These are phyloP conservation scores for Agrypnia vestita DNA, from an alignment of 1,140 invertebrate genomes.

Conservation along the genomic window DNA sequence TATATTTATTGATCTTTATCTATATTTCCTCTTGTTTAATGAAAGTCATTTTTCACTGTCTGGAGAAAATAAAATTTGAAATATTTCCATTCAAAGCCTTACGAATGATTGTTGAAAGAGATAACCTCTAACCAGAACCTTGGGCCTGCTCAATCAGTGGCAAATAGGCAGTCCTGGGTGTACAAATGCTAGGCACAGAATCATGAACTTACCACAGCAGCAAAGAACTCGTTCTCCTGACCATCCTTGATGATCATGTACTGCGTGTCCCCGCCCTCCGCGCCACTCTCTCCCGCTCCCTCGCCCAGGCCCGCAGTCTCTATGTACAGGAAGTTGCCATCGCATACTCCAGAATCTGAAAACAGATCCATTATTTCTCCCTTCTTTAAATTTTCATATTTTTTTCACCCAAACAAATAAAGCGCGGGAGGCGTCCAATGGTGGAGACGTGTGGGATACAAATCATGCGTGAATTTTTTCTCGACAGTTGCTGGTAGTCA, in stretches of 20 bases:
- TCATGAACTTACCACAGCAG: neutral
- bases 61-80: too few relatives aligned
- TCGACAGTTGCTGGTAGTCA: too few relatives aligned
- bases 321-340: slow-evolving; percentile 26
- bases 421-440: neutral
- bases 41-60: too few relatives aligned
- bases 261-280: neutral
- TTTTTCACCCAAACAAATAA: neutral
- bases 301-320: neutral
- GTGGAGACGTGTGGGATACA: neutral
- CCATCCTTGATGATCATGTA: slow-evolving; percentile 36
- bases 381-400: neutral
- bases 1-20: too few relatives aligned
- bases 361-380: neutral
- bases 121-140: too few relatives aligned
- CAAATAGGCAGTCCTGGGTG: too few relatives aligned
- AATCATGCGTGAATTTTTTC: neutral
- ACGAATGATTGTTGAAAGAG: too few relatives aligned
- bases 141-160: too few relatives aligned
- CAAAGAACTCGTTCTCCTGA: neutral
- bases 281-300: neutral
- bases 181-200: too few relatives aligned
- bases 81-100: too few relatives aligned
- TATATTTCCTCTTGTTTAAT: too few relatives aligned
- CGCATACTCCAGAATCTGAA: neutral